Conservation (phyloP, 2,797 vertebrate genomes). For the Anabas testudineus region DNA sequence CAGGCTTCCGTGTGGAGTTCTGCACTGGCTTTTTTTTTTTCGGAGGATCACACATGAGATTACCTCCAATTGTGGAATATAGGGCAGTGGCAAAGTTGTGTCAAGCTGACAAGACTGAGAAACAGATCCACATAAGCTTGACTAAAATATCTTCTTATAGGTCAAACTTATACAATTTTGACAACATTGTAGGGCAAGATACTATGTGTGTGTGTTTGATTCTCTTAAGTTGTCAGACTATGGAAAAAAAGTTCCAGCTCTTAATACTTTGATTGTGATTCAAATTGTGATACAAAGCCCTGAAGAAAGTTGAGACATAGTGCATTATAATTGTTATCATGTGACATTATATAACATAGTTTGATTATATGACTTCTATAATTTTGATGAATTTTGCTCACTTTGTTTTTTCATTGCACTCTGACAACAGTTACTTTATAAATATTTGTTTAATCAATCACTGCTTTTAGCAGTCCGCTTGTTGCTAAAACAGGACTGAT, state of each 20-base stretch:
- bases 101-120: constrained; percentile 5
- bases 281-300: too few relatives aligned
- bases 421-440: neutral
- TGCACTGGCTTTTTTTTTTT: constrained; percentile 18
- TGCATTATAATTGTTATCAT: neutral
- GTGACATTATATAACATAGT: neutral
- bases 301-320: neutral
- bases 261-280: neutral
- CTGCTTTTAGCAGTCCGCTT: neutral
- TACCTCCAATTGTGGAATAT: constrained; percentile 40
- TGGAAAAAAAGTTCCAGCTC: neutral
- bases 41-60: constrained; percentile 47
- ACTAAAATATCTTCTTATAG: constrained; percentile 6
- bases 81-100: constrained; percentile 36
- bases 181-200: neutral
- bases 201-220: neutral
- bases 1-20: constrained; percentile 3
- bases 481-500: constrained; percentile 5
- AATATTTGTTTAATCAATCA: neutral
- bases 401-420: neutral
- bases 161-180: neutral
- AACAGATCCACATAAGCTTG: neutral
- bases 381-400: neutral
- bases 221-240: neutral
- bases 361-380: neutral